Percentiles rank a stretch among this genome's conserved stretches.
These are phyloP conservation scores for Musca domestica DNA, from an alignment of 1,140 invertebrate species.

Conservation along the genomic window DNA sequence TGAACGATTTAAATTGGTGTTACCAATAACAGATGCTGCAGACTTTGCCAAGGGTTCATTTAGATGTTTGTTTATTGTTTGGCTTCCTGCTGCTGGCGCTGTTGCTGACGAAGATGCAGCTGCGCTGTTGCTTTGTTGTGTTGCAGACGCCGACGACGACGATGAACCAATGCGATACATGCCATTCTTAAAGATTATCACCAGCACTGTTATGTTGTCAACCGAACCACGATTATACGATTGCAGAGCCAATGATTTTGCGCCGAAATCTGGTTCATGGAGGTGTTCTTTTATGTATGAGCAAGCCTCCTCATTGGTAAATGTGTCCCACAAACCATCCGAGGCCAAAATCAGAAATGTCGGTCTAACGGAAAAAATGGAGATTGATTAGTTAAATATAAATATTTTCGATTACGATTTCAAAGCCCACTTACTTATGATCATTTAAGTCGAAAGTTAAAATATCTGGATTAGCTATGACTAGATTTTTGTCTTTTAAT, in stretches of 20 bases:
- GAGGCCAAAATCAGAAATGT: conserved; percentile 89
- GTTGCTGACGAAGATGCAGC: background rate
- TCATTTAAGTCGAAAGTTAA: conserved; percentile 85
- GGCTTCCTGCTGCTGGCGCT: background rate
- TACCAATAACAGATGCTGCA: conserved; percentile 12
- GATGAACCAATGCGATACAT: conserved; percentile 41
- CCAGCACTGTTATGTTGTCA: conserved; percentile 93
- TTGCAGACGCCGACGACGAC: background rate
- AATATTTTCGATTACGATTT: background rate
- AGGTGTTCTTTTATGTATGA: conserved; percentile 80
- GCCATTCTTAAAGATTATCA: conserved; percentile 78
- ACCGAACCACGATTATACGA: conserved; percentile 89
- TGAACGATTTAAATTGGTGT: conserved; percentile 25
- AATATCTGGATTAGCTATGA: conserved; percentile 94
- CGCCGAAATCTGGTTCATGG: conserved; percentile 81
- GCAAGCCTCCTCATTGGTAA: conserved; percentile 90
- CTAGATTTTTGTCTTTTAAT: conserved; percentile 86
- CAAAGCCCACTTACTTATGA: conserved; percentile 59
- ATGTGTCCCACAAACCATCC: conserved; percentile 95
- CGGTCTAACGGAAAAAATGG: conserved; percentile 56
- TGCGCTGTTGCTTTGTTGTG: background rate
- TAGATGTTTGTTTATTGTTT: background rate
- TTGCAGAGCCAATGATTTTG: conserved; percentile 84
- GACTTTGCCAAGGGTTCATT: background rate
- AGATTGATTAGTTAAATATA: background rate